These are phyloP conservation scores for Enoplolaimus lenunculus DNA, from an alignment of 2,888 invertebrate genomes.

Conservation along the genomic window DNA sequence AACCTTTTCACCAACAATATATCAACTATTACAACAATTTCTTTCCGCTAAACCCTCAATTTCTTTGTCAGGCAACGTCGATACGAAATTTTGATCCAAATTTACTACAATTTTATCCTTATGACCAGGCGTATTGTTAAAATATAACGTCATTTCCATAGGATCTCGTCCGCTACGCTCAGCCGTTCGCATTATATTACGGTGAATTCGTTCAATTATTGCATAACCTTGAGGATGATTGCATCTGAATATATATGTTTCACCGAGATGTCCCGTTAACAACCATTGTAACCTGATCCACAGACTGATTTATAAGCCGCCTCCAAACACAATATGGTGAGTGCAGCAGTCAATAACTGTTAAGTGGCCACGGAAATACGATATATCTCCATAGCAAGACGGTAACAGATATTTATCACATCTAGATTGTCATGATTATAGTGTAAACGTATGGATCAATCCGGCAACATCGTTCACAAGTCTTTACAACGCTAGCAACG, in stretches of 20 bases:
- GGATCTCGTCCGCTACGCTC: too few species aligned
- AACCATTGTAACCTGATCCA: neutral
- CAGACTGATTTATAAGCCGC: neutral
- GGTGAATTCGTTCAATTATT: too few species aligned
- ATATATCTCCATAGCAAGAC: neutral
- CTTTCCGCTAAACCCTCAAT: neutral
- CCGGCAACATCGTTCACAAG: neutral
- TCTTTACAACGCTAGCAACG: neutral
- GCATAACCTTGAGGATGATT: neutral
- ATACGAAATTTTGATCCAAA: neutral
- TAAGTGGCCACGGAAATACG: neutral
- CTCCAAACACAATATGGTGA: neutral
- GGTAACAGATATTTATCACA: neutral
- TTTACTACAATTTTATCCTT: neutral
- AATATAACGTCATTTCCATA: too few species aligned
- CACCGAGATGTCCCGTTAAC: neutral
- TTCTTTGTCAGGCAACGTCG: neutral
- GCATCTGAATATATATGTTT: neutral
- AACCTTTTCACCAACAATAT: neutral
- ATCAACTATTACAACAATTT: neutral
- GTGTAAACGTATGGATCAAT: neutral
- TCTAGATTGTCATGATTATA: neutral
- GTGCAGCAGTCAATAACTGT: neutral
- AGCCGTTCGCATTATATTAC: too few species aligned
- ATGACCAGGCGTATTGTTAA: slow-evolving; percentile 1